These are phyloP conservation scores for Apodemus speciosus DNA, from an alignment of 2,113 vertebrate genomes.

Conservation along the genomic window DNA sequence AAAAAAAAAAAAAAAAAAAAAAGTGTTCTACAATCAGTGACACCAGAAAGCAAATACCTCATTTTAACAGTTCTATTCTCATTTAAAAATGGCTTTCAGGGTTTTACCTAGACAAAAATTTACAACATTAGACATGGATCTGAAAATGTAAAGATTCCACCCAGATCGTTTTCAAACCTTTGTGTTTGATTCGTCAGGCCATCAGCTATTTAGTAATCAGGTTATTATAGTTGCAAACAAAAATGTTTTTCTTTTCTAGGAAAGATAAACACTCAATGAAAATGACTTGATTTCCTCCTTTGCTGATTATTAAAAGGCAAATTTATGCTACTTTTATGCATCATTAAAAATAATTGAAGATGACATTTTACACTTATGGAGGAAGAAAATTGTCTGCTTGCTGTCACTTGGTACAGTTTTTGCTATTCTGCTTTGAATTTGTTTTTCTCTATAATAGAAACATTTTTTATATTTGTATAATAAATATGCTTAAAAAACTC, in stretches of 20 bases:
- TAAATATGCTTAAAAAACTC: not conserved
- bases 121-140: not conserved
- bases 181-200: not conserved
- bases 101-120: not conserved
- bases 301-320: not conserved
- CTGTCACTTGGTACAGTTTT: not conserved
- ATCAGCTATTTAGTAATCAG: not conserved
- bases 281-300: not conserved
- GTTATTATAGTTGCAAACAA: not conserved
- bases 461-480: not conserved
- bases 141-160: not conserved
- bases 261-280: not conserved
- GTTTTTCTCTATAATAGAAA: not conserved
- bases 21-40: not conserved
- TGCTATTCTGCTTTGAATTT: not conserved
- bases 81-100: not conserved
- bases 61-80: slow-evolving; percentile 5
- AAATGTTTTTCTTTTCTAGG: not conserved
- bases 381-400: not conserved
- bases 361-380: not conserved
- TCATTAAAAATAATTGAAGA: not conserved
- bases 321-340: too few relatives aligned
- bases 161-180: not conserved
- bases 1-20: too few relatives aligned
- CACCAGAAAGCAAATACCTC: not conserved